Base-by-base conservation (phyloP, 2,113 vertebrate species). In the Colaptes auratus region DNA sequence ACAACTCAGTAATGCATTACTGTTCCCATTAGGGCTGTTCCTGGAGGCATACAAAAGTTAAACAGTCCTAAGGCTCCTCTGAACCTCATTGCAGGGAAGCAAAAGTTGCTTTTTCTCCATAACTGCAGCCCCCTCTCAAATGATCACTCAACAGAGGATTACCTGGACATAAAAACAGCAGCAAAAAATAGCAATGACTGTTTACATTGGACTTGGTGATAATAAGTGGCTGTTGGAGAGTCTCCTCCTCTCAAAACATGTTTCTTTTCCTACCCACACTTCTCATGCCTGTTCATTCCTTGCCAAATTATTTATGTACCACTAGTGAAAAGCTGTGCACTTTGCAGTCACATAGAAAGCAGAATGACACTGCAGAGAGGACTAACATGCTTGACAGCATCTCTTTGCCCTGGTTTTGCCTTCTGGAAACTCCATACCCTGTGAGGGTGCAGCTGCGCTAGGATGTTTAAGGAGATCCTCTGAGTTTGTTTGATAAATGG, bases 351-450 rank as follows among this genome's bases (percentile, higher is more conserved):
- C 6, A 7, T 70, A 33, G 70, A 23, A 81, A 85, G 61, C 60
- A 74, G 39, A 70, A 33, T n/a, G 71, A 65, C 5, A 7, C 53
- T 42, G 59, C 55, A 76, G 36, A 59, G 25, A 20, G 27, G 55
- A 83, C 28, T 17, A 75, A 39, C 1, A 3, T 20, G 20, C 28
- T 39, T 65, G 35, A 35, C 10, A n/a, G 44, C 31, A 16, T 70
- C 33, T 78, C 56, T 6, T 7, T 46, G 23, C 33, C 30, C 27
- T 36, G 27, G 5, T 48, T 52, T 63, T 63, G 10, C 36, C 13
- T 88, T 60, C 33, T 24, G 9, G 24, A 72, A 27, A 4, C 33
- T 27, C 13, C 9, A 1, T 0, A 1, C 12, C 25, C 27, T 28
- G 56, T 11, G 39, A 42, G 61, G 39, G 35, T 21, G 31, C 27